These are phyloP conservation scores for Melanostoma scalare DNA, from an alignment of 2,888 invertebrate species.

Conservation along the genomic window DNA sequence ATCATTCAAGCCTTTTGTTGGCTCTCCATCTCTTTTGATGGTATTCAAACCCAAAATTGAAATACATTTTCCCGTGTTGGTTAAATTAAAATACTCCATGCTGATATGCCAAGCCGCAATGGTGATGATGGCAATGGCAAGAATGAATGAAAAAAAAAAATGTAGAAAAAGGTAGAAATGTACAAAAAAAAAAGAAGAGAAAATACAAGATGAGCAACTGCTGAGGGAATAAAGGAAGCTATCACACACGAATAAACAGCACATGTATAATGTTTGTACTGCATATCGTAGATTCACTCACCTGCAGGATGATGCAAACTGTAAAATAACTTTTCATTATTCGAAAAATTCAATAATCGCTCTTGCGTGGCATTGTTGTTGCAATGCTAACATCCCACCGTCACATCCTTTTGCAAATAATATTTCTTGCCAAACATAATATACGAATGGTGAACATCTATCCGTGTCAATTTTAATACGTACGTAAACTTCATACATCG, in stretches of 20 bases:
- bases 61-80: constrained; percentile 47
- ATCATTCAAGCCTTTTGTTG: constrained; percentile 53
- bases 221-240: constrained; percentile 8
- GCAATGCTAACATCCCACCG: neutral
- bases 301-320: constrained; percentile 55
- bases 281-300: too few relatives aligned
- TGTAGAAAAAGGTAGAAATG: neutral
- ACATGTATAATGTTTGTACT: too few relatives aligned
- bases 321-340: constrained; percentile 65
- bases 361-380: neutral
- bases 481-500: neutral
- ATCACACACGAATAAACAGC: neutral
- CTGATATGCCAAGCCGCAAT: constrained; percentile 35
- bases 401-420: constrained; percentile 12
- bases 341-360: constrained; percentile 47
- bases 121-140: constrained; percentile 1
- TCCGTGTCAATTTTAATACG: neutral
- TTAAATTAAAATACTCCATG: constrained; percentile 63
- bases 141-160: neutral
- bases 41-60: constrained; percentile 60
- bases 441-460: neutral
- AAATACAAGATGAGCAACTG: constrained; percentile 18
- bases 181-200: neutral
- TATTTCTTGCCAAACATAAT: neutral
- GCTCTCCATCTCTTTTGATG: constrained; percentile 21